A percentile compares a stretch with the other conserved stretches of the same genome.
These are phyloP conservation scores for Troides aeacus DNA, from an alignment of 2,888 invertebrate genomes.

Conservation along the genomic window DNA sequence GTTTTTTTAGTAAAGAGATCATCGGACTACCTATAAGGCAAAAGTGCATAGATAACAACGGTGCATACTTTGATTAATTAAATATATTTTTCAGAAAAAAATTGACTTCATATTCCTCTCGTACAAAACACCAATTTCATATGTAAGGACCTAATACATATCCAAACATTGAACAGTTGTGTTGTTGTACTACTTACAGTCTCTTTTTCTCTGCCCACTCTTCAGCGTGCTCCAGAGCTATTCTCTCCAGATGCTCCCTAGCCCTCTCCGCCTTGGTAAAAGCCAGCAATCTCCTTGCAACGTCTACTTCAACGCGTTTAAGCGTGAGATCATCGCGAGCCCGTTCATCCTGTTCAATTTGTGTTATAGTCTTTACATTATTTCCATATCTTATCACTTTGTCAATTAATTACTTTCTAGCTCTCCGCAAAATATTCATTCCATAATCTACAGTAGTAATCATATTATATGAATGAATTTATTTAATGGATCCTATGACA, in stretches of 20 bases:
- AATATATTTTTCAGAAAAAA: too few species aligned
- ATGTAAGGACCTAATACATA: too few species aligned
- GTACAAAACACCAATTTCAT: too few species aligned
- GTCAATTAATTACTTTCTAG: not conserved
- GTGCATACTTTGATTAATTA: too few species aligned
- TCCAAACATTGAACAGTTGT: too few species aligned
- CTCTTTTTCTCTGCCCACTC: constrained; percentile 65
- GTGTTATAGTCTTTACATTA: not conserved
- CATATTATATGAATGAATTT: not conserved
- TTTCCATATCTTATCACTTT: not conserved
- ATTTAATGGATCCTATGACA: too few species aligned
- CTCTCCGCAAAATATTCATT: not conserved
- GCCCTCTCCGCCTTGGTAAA: constrained; percentile 61
- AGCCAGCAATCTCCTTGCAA: constrained; percentile 50
- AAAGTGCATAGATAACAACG: too few species aligned
- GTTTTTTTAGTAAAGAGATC: too few species aligned
- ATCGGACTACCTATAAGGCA: too few species aligned
- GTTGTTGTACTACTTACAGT: constrained; percentile 44
- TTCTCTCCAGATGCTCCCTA: constrained; percentile 59
- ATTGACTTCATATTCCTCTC: too few species aligned
- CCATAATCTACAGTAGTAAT: not conserved
- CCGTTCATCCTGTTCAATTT: constrained; percentile 56
- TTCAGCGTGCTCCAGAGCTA: constrained; percentile 58
- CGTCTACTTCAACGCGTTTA: constrained; percentile 62
- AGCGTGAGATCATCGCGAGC: constrained; percentile 66